Base-by-base conservation (phyloP, 2,113 vertebrate species). In the Nanorana parkeri region DNA sequence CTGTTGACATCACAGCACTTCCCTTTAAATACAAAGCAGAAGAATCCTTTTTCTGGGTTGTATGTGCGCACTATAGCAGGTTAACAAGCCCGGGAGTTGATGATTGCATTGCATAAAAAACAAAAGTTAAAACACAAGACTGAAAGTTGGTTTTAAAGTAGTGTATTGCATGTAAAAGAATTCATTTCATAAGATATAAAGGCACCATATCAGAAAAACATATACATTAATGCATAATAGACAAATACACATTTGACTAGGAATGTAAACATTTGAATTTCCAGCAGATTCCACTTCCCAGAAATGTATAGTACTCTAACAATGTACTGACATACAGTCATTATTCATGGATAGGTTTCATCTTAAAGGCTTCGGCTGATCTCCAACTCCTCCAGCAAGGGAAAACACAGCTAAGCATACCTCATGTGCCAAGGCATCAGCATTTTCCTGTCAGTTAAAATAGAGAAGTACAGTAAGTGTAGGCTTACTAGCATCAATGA, bases 321-420 rank as follows among this genome's bases (percentile, higher is more conserved):
- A 10, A 1, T 47, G 41, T 47, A 47, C 41, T 11, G 41, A 8
- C 8, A 47, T 47, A 15, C 72, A 36, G 24, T n/a, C 26, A 73
- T 72, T 26, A 8, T 1, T 73, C 6, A 29, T 11, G 15, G 71
- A 5, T 21, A 23, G 28, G 58, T 24, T 63, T 85, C 0, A 19
- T 87, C 85, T 91, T 84, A 90, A 41, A 84, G 89, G 89, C 84
- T 94, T 92, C 11, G 97, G 96, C 81, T 92, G 90, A 29, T 92
- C 94, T 85, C 96, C 96, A 16, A 91, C 90, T 80, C 97, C 98
- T 36, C 96, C 97, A 47, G 97, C 96, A 0, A 96, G 90, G 21
- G 89, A 90, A 85, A 95, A 94, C 16, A 98, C 97, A 17, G 92
- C 94, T 73, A 97, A 86, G 88, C 96, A 96, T 55, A 99, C 96